A percentile compares a stretch with the other conserved stretches of the same genome.
Evolutionary conservation across 1,140 invertebrate genomes (phyloP).

Genomic region (Pseudomyrmex gracilis): DNA sequence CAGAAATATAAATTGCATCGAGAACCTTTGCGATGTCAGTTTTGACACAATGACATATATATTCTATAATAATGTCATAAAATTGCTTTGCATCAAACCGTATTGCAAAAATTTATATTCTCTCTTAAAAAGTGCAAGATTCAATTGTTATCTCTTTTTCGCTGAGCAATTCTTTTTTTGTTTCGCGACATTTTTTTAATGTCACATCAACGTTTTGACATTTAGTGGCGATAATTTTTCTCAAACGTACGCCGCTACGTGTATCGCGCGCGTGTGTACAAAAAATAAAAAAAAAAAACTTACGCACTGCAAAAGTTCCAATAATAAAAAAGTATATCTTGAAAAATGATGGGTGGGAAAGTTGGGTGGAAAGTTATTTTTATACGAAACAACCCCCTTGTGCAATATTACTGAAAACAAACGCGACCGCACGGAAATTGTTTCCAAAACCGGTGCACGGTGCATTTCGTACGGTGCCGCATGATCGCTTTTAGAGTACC

Average conservation of each 20-base stretch:
- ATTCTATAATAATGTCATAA: not conserved
- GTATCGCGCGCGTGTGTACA: not conserved
- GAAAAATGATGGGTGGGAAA: slow-evolving; percentile 21
- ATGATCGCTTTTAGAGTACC: slow-evolving; percentile 5
- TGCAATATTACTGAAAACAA: slow-evolving; percentile 46
- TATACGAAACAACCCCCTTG: slow-evolving; percentile 3
- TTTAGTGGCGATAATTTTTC: not conserved
- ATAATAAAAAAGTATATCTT: slow-evolving; percentile 44
- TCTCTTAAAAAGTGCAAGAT: too few relatives aligned
- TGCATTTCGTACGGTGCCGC: slow-evolving; percentile 31
- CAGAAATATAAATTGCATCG: slow-evolving; percentile 73
- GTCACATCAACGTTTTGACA: not conserved
- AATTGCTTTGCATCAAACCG: slow-evolving; percentile 38
- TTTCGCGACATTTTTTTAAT: not conserved
- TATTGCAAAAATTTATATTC: too few relatives aligned
- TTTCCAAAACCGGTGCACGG: slow-evolving; percentile 46
- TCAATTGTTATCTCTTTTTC: too few relatives aligned
- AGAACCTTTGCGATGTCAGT: slow-evolving; percentile 45
- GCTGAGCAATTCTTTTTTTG: too few relatives aligned
- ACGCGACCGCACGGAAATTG: slow-evolving; percentile 39
- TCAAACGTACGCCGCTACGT: not conserved
- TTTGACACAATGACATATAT: slow-evolving; percentile 2
- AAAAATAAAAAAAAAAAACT: slow-evolving; percentile 20
- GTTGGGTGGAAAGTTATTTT: not conserved
- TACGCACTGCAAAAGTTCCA: slow-evolving; percentile 18